Conservation (phyloP, 2,888 invertebrate species). For the Leptinotarsa peninsularis region DNA sequence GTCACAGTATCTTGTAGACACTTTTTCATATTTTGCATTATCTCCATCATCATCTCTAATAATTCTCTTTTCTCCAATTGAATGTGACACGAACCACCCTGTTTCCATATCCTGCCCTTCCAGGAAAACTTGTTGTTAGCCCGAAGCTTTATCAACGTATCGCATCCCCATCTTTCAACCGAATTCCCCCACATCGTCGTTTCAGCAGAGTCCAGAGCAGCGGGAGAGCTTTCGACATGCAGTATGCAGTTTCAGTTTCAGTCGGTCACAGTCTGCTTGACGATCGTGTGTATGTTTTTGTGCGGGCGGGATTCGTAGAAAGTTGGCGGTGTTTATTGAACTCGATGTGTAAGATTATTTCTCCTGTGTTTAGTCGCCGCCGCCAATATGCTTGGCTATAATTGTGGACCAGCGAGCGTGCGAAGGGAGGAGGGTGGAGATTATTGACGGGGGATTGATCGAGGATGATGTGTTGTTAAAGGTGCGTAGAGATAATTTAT, state of each 20-base stretch:
- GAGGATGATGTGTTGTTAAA: not conserved
- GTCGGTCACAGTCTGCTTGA: not conserved
- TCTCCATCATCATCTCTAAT: not conserved
- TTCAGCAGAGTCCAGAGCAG: not conserved
- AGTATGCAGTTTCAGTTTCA: not conserved
- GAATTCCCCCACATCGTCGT: constrained; percentile 9
- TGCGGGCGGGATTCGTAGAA: not conserved
- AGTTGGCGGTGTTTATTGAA: constrained; percentile 9
- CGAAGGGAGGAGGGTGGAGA: not conserved
- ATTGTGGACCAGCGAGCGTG: not conserved
- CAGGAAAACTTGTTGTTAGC: not conserved
- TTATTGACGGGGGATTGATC: constrained; percentile 10
- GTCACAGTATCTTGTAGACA: too few relatives aligned
- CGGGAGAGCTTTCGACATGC: constrained; percentile 7
- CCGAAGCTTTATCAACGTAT: not conserved
- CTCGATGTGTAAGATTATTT: constrained; percentile 5
- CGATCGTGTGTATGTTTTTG: not conserved
- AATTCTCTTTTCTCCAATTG: not conserved
- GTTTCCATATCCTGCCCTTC: not conserved
- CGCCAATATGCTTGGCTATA: constrained; percentile 11
- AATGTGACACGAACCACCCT: not conserved
- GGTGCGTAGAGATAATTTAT: constrained; percentile 1
- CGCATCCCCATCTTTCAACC: constrained; percentile 13
- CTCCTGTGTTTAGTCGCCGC: not conserved
- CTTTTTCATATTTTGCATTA: too few relatives aligned